A percentile compares a stretch with the other conserved stretches of the same genome.
Evolutionary conservation across 1,140 invertebrate genomes (phyloP).

Genomic region (Lerema accius): DNA sequence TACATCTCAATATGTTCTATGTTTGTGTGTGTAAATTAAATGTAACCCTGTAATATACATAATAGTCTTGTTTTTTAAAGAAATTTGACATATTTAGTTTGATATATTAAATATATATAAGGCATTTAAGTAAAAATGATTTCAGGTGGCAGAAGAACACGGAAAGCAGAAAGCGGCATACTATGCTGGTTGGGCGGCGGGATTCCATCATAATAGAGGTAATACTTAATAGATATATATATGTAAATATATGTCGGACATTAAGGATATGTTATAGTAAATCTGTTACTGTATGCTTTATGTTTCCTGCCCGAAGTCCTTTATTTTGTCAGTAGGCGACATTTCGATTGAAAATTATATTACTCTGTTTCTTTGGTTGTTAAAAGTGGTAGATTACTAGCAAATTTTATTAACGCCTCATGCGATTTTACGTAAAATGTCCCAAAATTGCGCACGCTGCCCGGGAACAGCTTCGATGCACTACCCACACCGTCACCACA

Average conservation of each 20-base stretch:
- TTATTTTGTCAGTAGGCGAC: too few species aligned
- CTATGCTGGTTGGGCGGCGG: constrained; percentile 79
- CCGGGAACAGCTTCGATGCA: constrained; percentile 42
- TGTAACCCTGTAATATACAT: too few species aligned
- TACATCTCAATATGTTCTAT: background rate
- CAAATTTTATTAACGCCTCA: background rate
- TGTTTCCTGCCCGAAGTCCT: too few species aligned
- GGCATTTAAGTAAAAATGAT: constrained; percentile 1
- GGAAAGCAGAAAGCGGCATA: constrained; percentile 92
- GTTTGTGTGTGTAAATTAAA: background rate
- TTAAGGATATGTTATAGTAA: too few species aligned
- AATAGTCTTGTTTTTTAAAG: too few species aligned
- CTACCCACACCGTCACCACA: constrained; percentile 71
- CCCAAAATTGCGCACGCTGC: constrained; percentile 37
- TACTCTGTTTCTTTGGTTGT: too few species aligned
- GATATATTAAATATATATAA: background rate
- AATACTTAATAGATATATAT: constrained; percentile 24
- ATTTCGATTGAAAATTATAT: too few species aligned
- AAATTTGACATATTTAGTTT: too few species aligned
- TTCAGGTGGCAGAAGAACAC: constrained; percentile 93
- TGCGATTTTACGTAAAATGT: constrained; percentile 2
- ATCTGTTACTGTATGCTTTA: too few species aligned
- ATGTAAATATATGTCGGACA: too few species aligned
- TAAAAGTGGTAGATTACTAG: too few species aligned
- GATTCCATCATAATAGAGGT: constrained; percentile 79